Percentiles rank a stretch among this genome's conserved stretches.
Conservation (phyloP, 2,113 vertebrate genomes). For the Nannospalax galili region DNA sequence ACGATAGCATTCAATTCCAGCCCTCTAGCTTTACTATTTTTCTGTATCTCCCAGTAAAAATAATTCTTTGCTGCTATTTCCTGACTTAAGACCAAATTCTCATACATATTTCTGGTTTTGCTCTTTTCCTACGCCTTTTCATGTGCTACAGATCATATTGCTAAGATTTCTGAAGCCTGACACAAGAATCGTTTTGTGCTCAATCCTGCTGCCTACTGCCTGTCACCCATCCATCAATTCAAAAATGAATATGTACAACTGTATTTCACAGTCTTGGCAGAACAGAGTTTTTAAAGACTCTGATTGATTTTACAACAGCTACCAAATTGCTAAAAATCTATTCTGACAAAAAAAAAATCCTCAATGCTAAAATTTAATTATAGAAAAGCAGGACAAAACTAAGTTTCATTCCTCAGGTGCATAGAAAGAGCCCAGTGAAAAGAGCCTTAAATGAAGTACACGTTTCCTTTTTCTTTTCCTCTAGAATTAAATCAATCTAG, state of each 20-base stretch:
- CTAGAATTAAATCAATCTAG: constrained; percentile 56
- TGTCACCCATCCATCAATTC: constrained; percentile 75
- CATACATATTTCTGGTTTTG: constrained; percentile 66
- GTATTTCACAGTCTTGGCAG: constrained; percentile 69
- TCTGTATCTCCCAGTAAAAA: neutral
- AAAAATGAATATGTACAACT: constrained; percentile 73
- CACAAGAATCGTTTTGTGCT: constrained; percentile 65
- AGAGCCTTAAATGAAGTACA: constrained; percentile 24
- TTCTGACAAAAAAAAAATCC: neutral
- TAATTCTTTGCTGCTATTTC: neutral
- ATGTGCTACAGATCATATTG: constrained; percentile 71
- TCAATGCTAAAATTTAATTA: constrained; percentile 66
- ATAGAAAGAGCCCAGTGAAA: constrained; percentile 18
- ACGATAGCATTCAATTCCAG: neutral
- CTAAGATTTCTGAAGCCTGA: constrained; percentile 67
- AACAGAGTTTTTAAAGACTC: constrained; percentile 68
- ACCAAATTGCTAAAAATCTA: constrained; percentile 74
- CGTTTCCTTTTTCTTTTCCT: constrained; percentile 31
- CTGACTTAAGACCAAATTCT: constrained; percentile 66
- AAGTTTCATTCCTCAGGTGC: constrained; percentile 28
- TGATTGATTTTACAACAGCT: constrained; percentile 72
- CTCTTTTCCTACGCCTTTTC: constrained; percentile 71
- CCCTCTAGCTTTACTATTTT: constrained; percentile 29
- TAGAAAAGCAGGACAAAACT: constrained; percentile 38
- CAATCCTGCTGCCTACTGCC: constrained; percentile 72